These are phyloP conservation scores for Andrena trimmerana DNA, from an alignment of 2,888 invertebrate genomes.

Conservation along the genomic window DNA sequence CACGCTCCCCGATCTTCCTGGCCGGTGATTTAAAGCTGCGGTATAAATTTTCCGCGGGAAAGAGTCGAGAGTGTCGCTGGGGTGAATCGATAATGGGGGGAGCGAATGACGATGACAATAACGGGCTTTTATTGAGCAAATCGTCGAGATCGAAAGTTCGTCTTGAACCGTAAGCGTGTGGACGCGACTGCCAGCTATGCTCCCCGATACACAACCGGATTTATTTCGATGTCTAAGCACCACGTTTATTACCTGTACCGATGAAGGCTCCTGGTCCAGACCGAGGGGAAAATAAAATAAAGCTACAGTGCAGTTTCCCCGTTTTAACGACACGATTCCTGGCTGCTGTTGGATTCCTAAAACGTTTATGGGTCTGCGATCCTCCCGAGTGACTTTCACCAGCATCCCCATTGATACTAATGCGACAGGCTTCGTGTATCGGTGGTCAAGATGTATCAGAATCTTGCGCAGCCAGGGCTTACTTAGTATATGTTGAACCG, in stretches of 20 bases:
- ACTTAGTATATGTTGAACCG: too few relatives aligned
- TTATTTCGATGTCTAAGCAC: slow-evolving; percentile 48
- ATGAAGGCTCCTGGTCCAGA: slow-evolving; percentile 1
- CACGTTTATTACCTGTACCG: slow-evolving; percentile 61
- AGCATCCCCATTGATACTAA: slow-evolving; percentile 26
- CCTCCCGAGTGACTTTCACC: slow-evolving; percentile 41
- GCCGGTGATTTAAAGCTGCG: slow-evolving; percentile 51
- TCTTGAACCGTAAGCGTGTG: neutral
- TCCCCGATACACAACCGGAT: slow-evolving; percentile 19
- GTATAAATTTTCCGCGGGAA: slow-evolving; percentile 61
- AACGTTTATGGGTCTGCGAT: slow-evolving; percentile 48
- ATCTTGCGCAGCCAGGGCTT: neutral
- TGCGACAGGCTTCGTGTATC: slow-evolving; percentile 24
- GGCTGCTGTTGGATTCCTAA: slow-evolving; percentile 58
- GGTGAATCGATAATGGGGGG: slow-evolving; percentile 56
- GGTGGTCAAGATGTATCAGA: neutral
- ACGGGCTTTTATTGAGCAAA: slow-evolving; percentile 59
- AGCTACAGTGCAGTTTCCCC: slow-evolving; percentile 38
- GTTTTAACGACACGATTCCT: slow-evolving; percentile 56
- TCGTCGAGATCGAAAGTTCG: slow-evolving; percentile 35
- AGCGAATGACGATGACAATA: slow-evolving; percentile 58
- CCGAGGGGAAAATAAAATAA: slow-evolving; percentile 55
- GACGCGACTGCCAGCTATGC: neutral
- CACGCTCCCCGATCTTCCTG: slow-evolving; percentile 45
- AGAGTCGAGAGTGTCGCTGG: slow-evolving; percentile 45